These are phyloP conservation scores for Dolichoris vasculosae DNA, from an alignment of 1,140 invertebrate genomes.

Conservation along the genomic window DNA sequence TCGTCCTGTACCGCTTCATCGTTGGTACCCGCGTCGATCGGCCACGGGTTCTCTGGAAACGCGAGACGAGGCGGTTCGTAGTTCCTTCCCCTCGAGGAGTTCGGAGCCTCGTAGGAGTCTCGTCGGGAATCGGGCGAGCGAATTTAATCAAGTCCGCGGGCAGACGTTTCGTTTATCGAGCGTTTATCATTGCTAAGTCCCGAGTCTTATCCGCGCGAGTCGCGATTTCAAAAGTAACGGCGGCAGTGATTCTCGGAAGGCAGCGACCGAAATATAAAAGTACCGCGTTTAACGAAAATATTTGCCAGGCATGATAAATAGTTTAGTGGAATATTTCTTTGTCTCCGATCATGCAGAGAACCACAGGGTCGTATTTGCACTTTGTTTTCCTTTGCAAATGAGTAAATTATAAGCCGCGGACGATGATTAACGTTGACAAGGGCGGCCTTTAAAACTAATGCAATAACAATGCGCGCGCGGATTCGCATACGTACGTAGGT, in stretches of 20 bases:
- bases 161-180: no score
- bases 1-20: neutral
- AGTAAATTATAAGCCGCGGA: constrained; percentile 50
- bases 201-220: neutral
- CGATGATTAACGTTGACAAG: constrained; percentile 54
- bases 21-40: no score
- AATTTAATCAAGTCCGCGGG: no score
- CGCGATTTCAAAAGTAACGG: neutral
- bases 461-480: constrained; percentile 51
- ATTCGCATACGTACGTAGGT: neutral
- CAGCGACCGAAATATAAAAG: neutral
- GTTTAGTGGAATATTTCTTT: constrained; percentile 39
- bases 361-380: constrained; percentile 34
- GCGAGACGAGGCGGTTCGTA: no score
- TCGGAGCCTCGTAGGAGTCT: no score
- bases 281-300: constrained; percentile 19
- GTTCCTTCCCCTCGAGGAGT: no score
- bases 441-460: constrained; percentile 53
- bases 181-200: no score
- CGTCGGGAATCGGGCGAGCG: no score
- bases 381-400: constrained; percentile 51
- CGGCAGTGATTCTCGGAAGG: neutral
- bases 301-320: constrained; percentile 9
- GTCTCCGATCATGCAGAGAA: constrained; percentile 19
- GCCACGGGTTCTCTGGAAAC: no score